Base-by-base conservation (phyloP, 2,797 vertebrate genomes). In the Chromis chromis region DNA sequence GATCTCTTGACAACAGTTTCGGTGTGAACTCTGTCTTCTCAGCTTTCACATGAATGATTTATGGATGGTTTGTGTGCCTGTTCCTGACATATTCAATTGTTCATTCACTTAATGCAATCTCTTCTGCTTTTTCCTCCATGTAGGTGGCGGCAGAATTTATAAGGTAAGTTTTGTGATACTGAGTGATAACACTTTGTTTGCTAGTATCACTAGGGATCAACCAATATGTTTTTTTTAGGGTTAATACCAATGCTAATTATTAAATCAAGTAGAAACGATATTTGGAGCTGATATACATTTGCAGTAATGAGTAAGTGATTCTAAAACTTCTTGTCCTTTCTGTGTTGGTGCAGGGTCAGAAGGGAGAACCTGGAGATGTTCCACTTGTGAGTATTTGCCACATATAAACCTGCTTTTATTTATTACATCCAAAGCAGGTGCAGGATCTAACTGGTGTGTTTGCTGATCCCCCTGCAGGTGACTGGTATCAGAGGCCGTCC, bases 281-380 rank as follows among this genome's bases (percentile, higher is more conserved):
- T 31, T 1, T 31, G 31, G 8, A 31, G 9, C 6, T 31, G 31
- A 31, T 31, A 31, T 31, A 8, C 31, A 31, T 31, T 9, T 31
- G 31, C 28, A 31, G 28, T 31, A 31, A 31, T 6, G 8, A 31
- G n/a, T n/a, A n/a, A n/a, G n/a, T 31, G 28, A 31, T 31, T 31
- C 6, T 31, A 7, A 31, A 31, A 3, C 28, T 4, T 65, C 11
- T 64, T 31, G 0, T 71, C 16, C 4, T 72, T 46, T 39, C 46
- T 74, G 10, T 56, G 72, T 63, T 56, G 55, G 58, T 75, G n/a
- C 72, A 99, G 98, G 98, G 98, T 79, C 96, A 96, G 91, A 99
- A 99, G 89, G 98, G 98, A 84, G 98, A 99, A 86, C 98, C 98
- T 17, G 98, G 98, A 74, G 91, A 96, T 69, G 97, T 99, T 52